These are phyloP conservation scores for Drosophila truncata DNA, from an alignment of 1,140 invertebrate genomes.

Conservation along the genomic window DNA sequence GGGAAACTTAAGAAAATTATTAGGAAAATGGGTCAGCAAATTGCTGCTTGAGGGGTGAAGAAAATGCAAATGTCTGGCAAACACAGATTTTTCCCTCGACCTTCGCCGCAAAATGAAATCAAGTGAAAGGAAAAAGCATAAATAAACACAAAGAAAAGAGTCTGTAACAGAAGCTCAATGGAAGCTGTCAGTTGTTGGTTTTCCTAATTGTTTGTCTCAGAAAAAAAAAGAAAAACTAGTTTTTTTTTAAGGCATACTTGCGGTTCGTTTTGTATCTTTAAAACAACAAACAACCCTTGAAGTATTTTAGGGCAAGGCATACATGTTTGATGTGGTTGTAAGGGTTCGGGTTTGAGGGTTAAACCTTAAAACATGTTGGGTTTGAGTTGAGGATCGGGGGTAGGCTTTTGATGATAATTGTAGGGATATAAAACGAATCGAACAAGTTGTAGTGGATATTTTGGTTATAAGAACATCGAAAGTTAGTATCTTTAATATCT, in stretches of 20 bases:
- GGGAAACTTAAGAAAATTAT: conserved; percentile 66
- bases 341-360: conserved; percentile 7
- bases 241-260: conserved; percentile 56
- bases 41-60: conserved; percentile 36
- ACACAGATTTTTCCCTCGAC: conserved; percentile 29
- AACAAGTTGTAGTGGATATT: neutral
- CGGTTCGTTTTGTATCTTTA: conserved; percentile 30
- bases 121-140: conserved; percentile 76
- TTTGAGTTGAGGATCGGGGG: conserved; percentile 18
- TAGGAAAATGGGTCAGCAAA: conserved; percentile 72
- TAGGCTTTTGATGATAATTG: neutral
- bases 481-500: too few relatives aligned
- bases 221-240: conserved; percentile 41
- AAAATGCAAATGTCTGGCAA: conserved; percentile 72
- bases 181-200: conserved; percentile 54
- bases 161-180: conserved; percentile 29
- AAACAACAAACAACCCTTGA: conserved; percentile 53
- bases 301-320: conserved; percentile 5
- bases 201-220: conserved; percentile 56
- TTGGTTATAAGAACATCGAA: neutral
- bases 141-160: conserved; percentile 65
- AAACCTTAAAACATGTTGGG: conserved; percentile 1
- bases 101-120: conserved; percentile 71
- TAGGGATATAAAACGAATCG: neutral
- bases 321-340: conserved; percentile 32